A percentile compares a stretch with the other conserved stretches of the same genome.
Evolutionary conservation across 2,113 vertebrate species (phyloP).

Genomic region (Aramus guarauna): DNA sequence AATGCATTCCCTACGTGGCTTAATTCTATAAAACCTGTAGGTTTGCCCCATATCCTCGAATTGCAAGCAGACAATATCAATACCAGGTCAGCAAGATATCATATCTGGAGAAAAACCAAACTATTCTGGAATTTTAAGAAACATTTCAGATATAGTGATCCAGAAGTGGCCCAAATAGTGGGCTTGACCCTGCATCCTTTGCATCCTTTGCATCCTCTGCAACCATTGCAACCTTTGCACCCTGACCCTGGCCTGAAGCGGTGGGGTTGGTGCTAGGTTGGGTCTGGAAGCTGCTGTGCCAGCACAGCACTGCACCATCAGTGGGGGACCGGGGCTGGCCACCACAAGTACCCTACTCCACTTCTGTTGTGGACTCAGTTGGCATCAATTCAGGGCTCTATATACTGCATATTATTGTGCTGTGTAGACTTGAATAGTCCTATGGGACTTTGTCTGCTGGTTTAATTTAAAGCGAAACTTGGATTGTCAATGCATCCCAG

Average conservation of each 20-base stretch:
- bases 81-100: constrained; percentile 26
- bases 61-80: constrained; percentile 26
- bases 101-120: background rate
- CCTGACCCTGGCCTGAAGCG: background rate
- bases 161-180: background rate
- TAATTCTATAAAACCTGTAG: constrained; percentile 41
- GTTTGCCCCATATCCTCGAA: constrained; percentile 30
- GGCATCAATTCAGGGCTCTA: background rate
- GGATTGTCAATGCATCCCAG: background rate
- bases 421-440: background rate
- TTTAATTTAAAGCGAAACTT: background rate
- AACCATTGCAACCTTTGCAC: background rate
- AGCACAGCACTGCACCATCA: accelerated
- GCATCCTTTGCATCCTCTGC: background rate
- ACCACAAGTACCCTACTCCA: accelerated
- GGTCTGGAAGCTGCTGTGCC: background rate
- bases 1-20: constrained; percentile 34
- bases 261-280: accelerated
- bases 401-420: background rate
- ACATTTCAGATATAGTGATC: background rate
- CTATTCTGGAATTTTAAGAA: constrained; percentile 26
- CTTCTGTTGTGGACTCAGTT: background rate
- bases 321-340: accelerated
- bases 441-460: background rate
- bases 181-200: background rate